Evolutionary conservation across 1,140 invertebrate genomes (phyloP).

Genomic region (Apis dorsata): DNA sequence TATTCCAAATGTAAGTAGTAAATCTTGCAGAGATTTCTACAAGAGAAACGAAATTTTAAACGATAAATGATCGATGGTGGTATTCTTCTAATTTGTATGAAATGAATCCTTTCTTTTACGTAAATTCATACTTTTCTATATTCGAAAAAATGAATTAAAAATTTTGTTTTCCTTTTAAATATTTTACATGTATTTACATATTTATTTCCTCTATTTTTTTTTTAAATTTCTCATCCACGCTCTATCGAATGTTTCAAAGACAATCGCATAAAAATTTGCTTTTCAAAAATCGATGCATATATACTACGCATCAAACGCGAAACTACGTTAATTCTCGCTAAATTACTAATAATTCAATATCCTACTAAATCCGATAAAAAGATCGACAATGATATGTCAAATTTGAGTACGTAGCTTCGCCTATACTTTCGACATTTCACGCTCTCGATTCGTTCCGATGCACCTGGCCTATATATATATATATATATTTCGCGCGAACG

Average conservation of each 20-base stretch:
- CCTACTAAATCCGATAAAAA: neutral
- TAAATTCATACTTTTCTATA: too few relatives aligned
- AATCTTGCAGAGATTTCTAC: neutral
- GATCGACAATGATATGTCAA: constrained; percentile 14
- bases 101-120: too few relatives aligned
- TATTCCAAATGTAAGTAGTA: neutral
- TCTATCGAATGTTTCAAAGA: neutral
- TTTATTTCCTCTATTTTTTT: too few relatives aligned
- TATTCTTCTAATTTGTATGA: too few relatives aligned
- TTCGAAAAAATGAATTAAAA: too few relatives aligned
- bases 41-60: neutral
- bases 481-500: neutral
- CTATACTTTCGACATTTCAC: neutral
- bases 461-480: neutral
- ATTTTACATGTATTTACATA: too few relatives aligned
- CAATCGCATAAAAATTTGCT: neutral
- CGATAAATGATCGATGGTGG: neutral
- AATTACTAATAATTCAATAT: neutral
- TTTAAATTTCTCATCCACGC: too few relatives aligned
- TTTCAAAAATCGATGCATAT: too few relatives aligned
- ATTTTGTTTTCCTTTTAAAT: too few relatives aligned
- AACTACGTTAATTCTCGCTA: neutral
- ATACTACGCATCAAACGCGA: too few relatives aligned
- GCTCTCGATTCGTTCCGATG: neutral
- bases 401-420: neutral